These are phyloP conservation scores for Parauchenoglanis ngamensis DNA, from an alignment of 2,797 vertebrate species.

Conservation along the genomic window DNA sequence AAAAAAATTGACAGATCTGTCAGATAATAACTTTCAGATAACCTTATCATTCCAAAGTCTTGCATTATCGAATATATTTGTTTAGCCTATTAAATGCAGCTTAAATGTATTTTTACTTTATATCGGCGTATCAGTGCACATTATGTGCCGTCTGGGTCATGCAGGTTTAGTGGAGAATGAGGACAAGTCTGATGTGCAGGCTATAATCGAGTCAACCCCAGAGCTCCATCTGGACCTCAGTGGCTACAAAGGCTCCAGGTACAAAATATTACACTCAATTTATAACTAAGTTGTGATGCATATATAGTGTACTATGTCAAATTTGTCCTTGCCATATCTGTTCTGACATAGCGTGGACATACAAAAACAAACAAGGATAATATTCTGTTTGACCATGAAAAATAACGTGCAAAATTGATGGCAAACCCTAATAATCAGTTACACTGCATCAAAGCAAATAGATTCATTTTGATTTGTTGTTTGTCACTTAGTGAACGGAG, in stretches of 20 bases:
- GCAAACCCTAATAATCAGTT: not conserved
- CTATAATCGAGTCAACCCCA: constrained; percentile 98
- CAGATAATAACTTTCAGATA: not conserved
- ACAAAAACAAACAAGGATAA: not conserved
- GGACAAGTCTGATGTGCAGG: constrained; percentile 92
- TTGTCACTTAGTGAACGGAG: not conserved
- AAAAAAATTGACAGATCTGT: not conserved
- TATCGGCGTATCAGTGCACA: not conserved
- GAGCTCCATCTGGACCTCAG: constrained; percentile 95
- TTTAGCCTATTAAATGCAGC: not conserved
- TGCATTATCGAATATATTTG: not conserved
- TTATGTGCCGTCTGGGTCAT: not conserved
- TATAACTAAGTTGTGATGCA: not conserved
- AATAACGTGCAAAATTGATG: not conserved
- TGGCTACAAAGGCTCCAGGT: constrained; percentile 91
- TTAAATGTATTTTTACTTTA: not conserved
- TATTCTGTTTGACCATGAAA: not conserved
- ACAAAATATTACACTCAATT: constrained; percentile 3
- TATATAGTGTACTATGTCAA: not conserved
- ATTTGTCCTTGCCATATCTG: not conserved
- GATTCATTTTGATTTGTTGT: not conserved
- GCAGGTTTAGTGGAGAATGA: constrained; percentile 88
- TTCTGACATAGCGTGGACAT: not conserved
- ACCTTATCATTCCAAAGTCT: not conserved
- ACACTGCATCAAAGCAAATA: no score